These are phyloP conservation scores for Pandemis corylana DNA, from an alignment of 2,888 invertebrate species.

Conservation along the genomic window DNA sequence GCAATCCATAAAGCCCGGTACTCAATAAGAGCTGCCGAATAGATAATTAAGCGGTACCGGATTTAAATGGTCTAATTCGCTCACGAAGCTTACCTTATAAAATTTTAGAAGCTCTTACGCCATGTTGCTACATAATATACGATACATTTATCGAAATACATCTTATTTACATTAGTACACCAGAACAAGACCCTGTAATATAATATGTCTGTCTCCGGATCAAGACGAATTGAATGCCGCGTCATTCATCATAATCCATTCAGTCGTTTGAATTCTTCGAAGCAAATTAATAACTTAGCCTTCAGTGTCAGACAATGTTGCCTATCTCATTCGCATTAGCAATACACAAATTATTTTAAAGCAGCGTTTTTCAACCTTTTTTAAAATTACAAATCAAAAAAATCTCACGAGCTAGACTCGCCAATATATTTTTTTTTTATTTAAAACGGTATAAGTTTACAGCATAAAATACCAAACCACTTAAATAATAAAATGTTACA, in stretches of 20 bases:
- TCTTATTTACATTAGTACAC: background rate
- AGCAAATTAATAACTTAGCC: background rate
- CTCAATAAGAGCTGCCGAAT: too few relatives aligned
- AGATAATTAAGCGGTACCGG: too few relatives aligned
- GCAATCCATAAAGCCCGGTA: too few relatives aligned
- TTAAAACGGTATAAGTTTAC: too few relatives aligned
- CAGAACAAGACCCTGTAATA: background rate
- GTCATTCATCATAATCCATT: slow-evolving; percentile 6
- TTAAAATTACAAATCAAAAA: too few relatives aligned
- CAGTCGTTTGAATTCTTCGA: background rate
- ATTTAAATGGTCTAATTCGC: background rate
- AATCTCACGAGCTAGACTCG: too few relatives aligned
- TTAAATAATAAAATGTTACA: too few relatives aligned
- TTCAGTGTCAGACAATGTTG: background rate
- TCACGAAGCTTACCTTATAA: background rate
- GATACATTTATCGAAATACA: background rate
- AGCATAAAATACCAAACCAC: too few relatives aligned
- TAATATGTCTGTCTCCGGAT: background rate
- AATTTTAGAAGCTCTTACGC: background rate
- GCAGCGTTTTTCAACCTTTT: too few relatives aligned
- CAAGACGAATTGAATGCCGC: slow-evolving; percentile 1
- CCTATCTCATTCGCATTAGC: background rate
- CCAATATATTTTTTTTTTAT: too few relatives aligned
- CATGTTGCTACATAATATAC: too few relatives aligned
- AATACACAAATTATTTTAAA: background rate